Percentiles rank a stretch among this genome's conserved stretches.
These are phyloP conservation scores for Lacerta bilineata DNA, from an alignment of 2,797 vertebrate species.

Conservation along the genomic window DNA sequence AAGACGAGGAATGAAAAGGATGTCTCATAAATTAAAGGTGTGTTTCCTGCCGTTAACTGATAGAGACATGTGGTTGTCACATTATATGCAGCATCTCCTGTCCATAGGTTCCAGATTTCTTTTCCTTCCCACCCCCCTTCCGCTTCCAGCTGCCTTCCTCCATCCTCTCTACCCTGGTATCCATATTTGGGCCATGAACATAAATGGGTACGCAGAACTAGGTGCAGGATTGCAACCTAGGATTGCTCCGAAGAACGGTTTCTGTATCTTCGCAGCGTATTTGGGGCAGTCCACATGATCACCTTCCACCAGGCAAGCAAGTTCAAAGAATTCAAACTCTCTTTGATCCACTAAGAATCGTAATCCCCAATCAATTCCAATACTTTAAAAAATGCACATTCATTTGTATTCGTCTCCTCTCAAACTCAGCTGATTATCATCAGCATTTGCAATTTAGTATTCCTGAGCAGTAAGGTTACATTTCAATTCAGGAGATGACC, in stretches of 20 bases:
- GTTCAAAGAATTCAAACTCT: conserved; percentile 46
- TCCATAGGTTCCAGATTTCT: not conserved
- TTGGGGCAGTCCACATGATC: conserved; percentile 39
- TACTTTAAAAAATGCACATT: conserved; percentile 46
- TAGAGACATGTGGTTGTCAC: not conserved
- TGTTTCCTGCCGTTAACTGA: conserved; percentile 13
- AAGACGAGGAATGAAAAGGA: conserved; percentile 2
- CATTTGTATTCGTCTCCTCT: conserved; percentile 37
- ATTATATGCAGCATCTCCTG: not conserved
- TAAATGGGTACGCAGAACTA: not conserved
- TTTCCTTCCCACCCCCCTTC: not conserved
- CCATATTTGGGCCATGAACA: not conserved
- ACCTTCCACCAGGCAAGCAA: conserved; percentile 27
- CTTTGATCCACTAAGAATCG: conserved; percentile 49
- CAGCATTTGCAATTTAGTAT: conserved; percentile 30
- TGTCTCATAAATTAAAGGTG: not conserved
- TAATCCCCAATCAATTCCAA: conserved; percentile 52
- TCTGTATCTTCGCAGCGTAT: conserved; percentile 20
- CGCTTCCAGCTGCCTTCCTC: not conserved
- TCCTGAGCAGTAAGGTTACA: conserved; percentile 1
- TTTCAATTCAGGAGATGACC: conserved; percentile 16
- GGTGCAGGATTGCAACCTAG: not conserved
- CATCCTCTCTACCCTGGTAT: no score
- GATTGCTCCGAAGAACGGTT: not conserved
- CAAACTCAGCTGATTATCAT: conserved; percentile 36